phyloP scores from a whole-genome alignment of 2,888 invertebrate species.

The Coenonympha glycerion region DNA sequence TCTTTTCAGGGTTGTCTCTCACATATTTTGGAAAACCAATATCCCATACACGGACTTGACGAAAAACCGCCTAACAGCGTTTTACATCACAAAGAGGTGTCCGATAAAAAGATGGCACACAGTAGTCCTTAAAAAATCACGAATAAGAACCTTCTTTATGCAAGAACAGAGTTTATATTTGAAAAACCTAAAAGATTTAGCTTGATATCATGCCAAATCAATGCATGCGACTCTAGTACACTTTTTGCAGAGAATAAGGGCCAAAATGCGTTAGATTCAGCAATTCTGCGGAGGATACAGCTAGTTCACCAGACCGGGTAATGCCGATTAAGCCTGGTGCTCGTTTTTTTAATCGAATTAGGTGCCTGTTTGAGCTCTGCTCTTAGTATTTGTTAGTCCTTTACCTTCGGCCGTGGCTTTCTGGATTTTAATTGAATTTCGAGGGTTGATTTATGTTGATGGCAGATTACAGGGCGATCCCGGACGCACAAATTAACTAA shows the following conservation, averaged over 20 bases:
- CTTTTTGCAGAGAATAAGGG: neutral
- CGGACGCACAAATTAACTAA: neutral
- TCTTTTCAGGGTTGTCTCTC: too few relatives aligned
- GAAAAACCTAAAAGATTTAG: neutral
- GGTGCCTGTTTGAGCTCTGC: constrained; percentile 31
- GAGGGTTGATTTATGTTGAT: neutral
- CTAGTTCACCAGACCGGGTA: constrained; percentile 34
- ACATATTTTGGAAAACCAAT: neutral
- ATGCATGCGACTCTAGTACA: neutral
- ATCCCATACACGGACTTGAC: constrained; percentile 3
- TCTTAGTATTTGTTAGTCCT: constrained; percentile 31
- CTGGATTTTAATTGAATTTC: constrained; percentile 30
- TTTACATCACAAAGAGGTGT: constrained; percentile 29
- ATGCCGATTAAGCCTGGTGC: constrained; percentile 33
- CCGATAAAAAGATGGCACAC: constrained; percentile 23
- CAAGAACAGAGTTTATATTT: neutral
- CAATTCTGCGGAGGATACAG: constrained; percentile 3
- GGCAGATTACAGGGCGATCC: neutral
- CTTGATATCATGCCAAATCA: too few relatives aligned
- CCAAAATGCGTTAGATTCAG: neutral
- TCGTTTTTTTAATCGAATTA: constrained; percentile 36
- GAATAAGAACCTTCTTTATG: constrained; percentile 8
- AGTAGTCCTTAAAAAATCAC: neutral
- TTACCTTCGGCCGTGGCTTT: constrained; percentile 26
- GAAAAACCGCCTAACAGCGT: constrained; percentile 4